These are phyloP conservation scores for Aphodius granarius DNA, from an alignment of 2,888 invertebrate genomes.

Conservation along the genomic window DNA sequence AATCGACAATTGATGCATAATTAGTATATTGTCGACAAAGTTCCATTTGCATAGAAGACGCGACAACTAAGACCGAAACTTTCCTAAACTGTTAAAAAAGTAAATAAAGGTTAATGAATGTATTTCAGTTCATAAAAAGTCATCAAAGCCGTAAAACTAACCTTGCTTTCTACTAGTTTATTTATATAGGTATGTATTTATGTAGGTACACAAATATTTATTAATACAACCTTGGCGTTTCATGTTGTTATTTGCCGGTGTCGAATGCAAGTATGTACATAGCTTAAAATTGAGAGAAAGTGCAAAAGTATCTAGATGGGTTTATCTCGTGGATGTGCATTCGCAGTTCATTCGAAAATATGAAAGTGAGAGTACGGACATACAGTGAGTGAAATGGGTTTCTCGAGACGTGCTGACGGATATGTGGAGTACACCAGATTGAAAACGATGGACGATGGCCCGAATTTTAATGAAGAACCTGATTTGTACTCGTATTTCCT, in stretches of 20 bases:
- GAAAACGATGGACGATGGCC: conserved; percentile 20
- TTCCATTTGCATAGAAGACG: background rate
- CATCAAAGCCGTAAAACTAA: background rate
- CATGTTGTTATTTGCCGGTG: background rate
- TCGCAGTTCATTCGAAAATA: conserved; percentile 20
- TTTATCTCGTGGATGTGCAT: conserved; percentile 4
- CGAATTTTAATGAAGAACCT: background rate
- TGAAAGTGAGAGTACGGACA: conserved; percentile 20
- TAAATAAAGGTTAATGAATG: background rate
- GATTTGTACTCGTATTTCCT: conserved; percentile 6
- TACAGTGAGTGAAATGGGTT: conserved; percentile 13
- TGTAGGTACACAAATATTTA: too few relatives aligned
- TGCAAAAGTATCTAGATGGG: background rate
- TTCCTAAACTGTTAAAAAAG: too few relatives aligned
- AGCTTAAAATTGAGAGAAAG: background rate
- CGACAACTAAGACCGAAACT: background rate
- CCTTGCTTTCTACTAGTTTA: background rate
- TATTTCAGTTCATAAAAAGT: too few relatives aligned
- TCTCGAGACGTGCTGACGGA: conserved; percentile 15
- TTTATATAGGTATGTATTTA: background rate
- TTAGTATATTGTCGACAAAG: background rate
- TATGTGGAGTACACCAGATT: conserved; percentile 17
- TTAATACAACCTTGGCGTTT: background rate
- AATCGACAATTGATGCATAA: background rate
- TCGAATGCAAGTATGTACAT: background rate